Base-by-base conservation (phyloP, 1,140 invertebrate genomes). In the Bacillus rossius region DNA sequence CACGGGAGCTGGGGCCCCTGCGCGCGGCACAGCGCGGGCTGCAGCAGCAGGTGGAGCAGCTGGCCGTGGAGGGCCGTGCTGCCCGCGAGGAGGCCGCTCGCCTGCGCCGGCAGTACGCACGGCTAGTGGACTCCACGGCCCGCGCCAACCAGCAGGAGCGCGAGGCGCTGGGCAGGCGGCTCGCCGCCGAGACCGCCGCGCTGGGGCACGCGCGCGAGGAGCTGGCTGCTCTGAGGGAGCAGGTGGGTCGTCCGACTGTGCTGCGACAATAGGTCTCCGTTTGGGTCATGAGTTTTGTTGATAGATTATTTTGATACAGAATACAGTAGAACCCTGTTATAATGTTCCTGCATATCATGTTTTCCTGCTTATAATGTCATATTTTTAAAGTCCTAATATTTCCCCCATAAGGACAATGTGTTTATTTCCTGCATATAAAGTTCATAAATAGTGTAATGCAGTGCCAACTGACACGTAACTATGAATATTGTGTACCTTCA, bases 121-220 rank as follows among this genome's bases (percentile, higher is more conserved):
- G 37, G 43, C 76, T 98, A 14, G 84, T 96, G n/a, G 94, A 98
- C 73, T 86, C 91, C 71, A 86, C 88, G 1, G 94, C 94, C 68
- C 89, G 91, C 70, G 86, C 89, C 16, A 93, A 88, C 72, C 92
- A 93, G 76, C 85, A 81, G 22, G 89, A 92, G 73, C 79, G 88
- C 26, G 88, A 91, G 71, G 85, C 82, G 67, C 73, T 91, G 4
- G 84, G 84, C 29, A 91, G 89, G 75, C 79, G 89, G 70, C 69
- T 92, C 2, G 85, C 84, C 3, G 80, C 79, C 43, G 88, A 90
- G 69, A 84, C 85, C 64, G 86, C 89, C 55, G 79, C 74, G 37
- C 73, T 79, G 34, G 82, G 81, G 17, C 86, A 85, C 66, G 70
- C 82, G n/a, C 77, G 69, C 19, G 87, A 89, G 23, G 89, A 92